Conservation (phyloP, 2,888 invertebrate species). For the Parascotia fuliginaria region DNA sequence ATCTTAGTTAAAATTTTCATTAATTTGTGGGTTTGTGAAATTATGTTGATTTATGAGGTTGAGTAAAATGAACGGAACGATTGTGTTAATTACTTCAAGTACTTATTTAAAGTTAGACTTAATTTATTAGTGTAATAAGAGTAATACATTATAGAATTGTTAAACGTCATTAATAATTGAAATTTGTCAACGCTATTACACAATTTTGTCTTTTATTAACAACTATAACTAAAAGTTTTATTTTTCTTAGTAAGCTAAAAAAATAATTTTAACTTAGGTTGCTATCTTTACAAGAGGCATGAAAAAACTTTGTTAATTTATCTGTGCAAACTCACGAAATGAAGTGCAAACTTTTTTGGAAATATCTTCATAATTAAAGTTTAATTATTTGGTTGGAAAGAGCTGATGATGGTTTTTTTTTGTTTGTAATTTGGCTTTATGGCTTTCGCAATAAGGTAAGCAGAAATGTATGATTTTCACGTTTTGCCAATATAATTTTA, state of each 20-base stretch:
- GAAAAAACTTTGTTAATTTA: constrained; percentile 36
- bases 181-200: too few species aligned
- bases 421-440: too few species aligned
- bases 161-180: too few species aligned
- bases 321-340: constrained; percentile 24
- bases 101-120: too few species aligned
- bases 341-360: constrained; percentile 22
- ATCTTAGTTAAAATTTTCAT: neutral
- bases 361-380: constrained; percentile 28
- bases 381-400: constrained; percentile 11
- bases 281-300: constrained; percentile 11
- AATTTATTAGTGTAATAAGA: too few species aligned
- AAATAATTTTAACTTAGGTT: constrained; percentile 6
- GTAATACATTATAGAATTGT: too few species aligned
- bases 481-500: too few species aligned
- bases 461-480: too few species aligned
- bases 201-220: too few species aligned
- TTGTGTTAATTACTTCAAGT: too few species aligned
- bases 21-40: neutral
- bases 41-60: neutral
- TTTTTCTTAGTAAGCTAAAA: neutral
- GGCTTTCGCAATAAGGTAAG: too few species aligned
- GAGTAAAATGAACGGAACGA: neutral
- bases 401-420: neutral
- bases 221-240: neutral